Base-by-base conservation (phyloP, 1,140 invertebrate species). In the Dolichoris vasculosae region DNA sequence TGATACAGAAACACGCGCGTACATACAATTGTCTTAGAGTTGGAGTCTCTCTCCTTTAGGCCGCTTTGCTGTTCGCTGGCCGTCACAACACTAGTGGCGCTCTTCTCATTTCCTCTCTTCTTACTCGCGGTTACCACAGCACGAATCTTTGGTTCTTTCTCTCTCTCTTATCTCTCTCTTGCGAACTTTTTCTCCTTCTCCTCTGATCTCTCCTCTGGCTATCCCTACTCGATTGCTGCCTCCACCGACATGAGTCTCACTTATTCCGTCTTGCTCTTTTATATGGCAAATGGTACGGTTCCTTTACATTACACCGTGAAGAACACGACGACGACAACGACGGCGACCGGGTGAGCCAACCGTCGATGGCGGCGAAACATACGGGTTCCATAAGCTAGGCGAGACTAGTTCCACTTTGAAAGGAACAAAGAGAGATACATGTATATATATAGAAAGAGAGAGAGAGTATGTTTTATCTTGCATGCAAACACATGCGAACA, bases 41-140 rank as follows among this genome's bases (percentile, higher is more conserved):
- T 2, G 20, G n/a, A 63, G 23, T 43, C n/a, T 59, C 11, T 32
- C 35, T 40, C 40, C 59, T 38, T n/a, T 46, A 32, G 71, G 55
- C 51, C 71, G 35, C 71, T 75, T 51, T 38, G 40, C 51, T 64
- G 75, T 15, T 67, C 30, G 76, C 83, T 92, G 86, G 90, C 90
- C 90, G 90, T 91, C 90, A 90, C 90, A 91, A 92, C 89, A 92
- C 91, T 92, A 90, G 90, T 89, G 88, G 90, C 88, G 86, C 46
- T 87, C 76, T 83, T 67, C 55, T 86, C 82, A 84, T 64, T 71
- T 71, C 88, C 87, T 86, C 88, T 89, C 87, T 88, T 89, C 88
- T 87, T 84, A 83, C 86, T 84, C 81, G 85, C 85, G 82, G 88
- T 86, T 90, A 81, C 84, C 86, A 83, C 85, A 83, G 64, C 84